phyloP scores from a whole-genome alignment of 2,113 vertebrate species.

The Corydoras sp. region DNA sequence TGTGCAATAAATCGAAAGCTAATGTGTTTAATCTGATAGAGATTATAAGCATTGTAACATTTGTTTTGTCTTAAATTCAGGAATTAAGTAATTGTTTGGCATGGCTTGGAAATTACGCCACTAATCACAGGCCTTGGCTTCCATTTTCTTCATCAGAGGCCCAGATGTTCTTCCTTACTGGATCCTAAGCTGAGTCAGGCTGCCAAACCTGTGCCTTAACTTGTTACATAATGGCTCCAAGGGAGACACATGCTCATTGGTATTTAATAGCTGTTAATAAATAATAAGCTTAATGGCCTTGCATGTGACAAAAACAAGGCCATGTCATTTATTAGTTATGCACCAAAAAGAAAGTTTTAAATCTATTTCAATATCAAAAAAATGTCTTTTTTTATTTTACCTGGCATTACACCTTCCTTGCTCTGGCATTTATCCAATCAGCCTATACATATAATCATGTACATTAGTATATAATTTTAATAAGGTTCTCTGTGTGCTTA shows the following conservation, averaged over 20 bases:
- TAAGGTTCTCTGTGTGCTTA: no score
- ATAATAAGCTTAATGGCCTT: slow-evolving; percentile 25
- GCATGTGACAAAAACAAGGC: neutral
- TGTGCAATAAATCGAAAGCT: neutral
- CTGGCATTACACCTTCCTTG: no score
- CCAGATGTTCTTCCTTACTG: slow-evolving; percentile 1
- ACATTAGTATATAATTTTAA: no score
- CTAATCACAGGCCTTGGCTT: slow-evolving; percentile 1
- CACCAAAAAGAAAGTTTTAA: no score
- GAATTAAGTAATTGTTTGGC: slow-evolving; percentile 3
- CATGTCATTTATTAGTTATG: neutral
- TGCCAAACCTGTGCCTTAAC: slow-evolving; percentile 16
- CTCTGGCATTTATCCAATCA: no score
- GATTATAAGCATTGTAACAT: neutral
- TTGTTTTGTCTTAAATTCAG: slow-evolving; percentile 1
- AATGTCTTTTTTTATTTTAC: no score
- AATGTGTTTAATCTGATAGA: slow-evolving; percentile 22
- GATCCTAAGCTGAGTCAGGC: slow-evolving; percentile 13
- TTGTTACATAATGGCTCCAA: slow-evolving; percentile 18
- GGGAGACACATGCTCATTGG: slow-evolving; percentile 13
- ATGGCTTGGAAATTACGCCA: slow-evolving; percentile 10
- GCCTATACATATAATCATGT: no score
- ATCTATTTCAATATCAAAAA: no score
- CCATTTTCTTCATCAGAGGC: neutral
- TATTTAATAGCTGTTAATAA: slow-evolving; percentile 14